Evolutionary conservation across 64 coral and sea anemone genomes (phyloP).

Genomic region (Platygyra sinensis): DNA sequence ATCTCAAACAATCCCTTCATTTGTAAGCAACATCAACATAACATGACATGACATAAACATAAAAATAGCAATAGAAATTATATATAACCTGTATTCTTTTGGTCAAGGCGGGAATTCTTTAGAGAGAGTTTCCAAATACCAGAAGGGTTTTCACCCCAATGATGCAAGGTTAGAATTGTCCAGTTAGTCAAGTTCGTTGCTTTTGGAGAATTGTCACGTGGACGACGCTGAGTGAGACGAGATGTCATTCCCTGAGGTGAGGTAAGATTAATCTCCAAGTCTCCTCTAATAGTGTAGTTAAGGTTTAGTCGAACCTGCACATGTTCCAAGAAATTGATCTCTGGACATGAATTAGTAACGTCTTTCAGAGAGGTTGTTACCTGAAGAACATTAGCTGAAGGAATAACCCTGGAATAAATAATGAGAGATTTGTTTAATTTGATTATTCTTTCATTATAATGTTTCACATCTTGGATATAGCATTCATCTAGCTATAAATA

Average conservation of each 20-base stretch:
- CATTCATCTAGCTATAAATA: too few species aligned
- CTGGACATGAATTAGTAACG: neutral
- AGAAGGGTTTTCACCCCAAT: conserved; percentile 33
- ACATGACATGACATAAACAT: too few species aligned
- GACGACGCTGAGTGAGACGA: neutral
- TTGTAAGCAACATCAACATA: too few species aligned
- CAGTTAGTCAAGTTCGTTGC: conserved; percentile 25
- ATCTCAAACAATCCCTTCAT: too few species aligned
- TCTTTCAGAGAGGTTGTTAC: neutral
- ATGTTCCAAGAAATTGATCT: conserved; percentile 49
- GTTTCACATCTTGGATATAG: too few species aligned
- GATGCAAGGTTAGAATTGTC: conserved; percentile 14
- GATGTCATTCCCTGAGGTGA: conserved; percentile 10
- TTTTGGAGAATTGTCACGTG: neutral
- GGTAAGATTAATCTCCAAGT: neutral
- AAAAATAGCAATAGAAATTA: too few species aligned
- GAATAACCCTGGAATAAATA: conserved; percentile 1
- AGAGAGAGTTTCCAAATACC: conserved; percentile 22
- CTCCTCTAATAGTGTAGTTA: neutral
- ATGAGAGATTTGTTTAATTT: neutral
- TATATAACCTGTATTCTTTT: neutral
- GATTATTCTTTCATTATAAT: too few species aligned
- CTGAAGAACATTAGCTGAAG: neutral
- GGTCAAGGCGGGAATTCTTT: neutral
- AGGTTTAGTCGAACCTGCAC: conserved; percentile 42